A percentile compares a stretch with the other conserved stretches of the same genome.
phyloP scores from a whole-genome alignment of 2,113 vertebrate species.

The Motacilla alba region DNA sequence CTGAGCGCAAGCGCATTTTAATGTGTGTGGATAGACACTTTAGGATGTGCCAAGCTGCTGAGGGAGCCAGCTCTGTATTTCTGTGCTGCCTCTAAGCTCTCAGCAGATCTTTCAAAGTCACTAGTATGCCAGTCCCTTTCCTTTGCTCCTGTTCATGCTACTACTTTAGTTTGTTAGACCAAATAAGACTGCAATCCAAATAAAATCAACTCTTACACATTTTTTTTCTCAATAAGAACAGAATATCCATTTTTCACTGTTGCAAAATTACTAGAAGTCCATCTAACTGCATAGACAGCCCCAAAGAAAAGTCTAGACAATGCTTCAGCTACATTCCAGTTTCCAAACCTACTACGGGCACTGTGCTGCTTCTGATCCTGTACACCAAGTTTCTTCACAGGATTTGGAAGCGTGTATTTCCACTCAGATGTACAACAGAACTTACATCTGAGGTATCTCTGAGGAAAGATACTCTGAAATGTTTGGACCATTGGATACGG shows the following conservation, averaged over 20 bases:
- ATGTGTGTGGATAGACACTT: conserved; percentile 56
- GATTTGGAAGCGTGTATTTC: background rate
- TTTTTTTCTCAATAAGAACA: background rate
- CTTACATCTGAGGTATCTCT: background rate
- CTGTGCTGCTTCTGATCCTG: background rate
- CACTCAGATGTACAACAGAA: background rate
- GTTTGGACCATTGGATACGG: background rate
- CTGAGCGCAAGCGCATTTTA: conserved; percentile 64
- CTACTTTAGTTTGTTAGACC: background rate
- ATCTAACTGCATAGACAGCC: background rate
- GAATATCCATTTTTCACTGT: background rate
- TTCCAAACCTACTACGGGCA: background rate
- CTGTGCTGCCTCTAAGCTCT: background rate
- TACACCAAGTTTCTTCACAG: rapidly evolving
- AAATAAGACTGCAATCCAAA: background rate
- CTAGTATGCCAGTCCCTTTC: background rate
- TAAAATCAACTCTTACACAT: background rate
- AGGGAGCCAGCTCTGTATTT: background rate
- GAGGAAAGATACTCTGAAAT: background rate
- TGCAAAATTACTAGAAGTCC: background rate
- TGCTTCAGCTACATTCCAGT: background rate
- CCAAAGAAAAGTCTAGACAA: background rate
- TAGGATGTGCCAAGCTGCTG: background rate
- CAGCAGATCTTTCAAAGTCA: background rate
- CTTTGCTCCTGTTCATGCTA: background rate